Base-by-base conservation (phyloP, 2,888 invertebrate genomes). In the Sphaerophoria taeniata region DNA sequence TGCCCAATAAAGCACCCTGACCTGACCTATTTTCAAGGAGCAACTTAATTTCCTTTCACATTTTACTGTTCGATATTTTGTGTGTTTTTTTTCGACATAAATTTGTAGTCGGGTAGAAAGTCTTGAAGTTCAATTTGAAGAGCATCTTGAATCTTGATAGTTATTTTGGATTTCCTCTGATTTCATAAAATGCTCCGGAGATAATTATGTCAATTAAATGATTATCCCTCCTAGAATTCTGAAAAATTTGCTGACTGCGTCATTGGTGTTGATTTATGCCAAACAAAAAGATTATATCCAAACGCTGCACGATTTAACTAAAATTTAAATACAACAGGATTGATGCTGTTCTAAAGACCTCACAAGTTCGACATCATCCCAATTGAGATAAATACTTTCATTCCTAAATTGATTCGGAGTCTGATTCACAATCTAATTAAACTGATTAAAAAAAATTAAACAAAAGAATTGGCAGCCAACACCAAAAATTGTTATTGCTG, bases 131-230 rank as follows among this genome's bases (percentile, higher is more conserved):
- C 56, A 65, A 63, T 2, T 24, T 24, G 4, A 56, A 53, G 56
- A 24, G 60, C 65, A 47, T 55, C 51, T 24, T 2, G 24, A 24
- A 24, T 47, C 24, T 16, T 47, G n/a, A 39, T 36, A 1, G 49
- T 9, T 43, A 16, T 34, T 49, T 39, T 24, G 31, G 31, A 67
- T 47, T 65, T 65, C 36, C 76, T 76, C 72, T 81, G 76, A 76
- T 6, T 43, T 36, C 14, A 12, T 70, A n/a, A 6, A 55, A 51
- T 49, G 55, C n/a, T 45, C 43, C 49, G 39, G 39, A 75, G 80
- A 84, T 84, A 76, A 84, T 84, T 67, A 76, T 80, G 69, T 61
- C 72, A 79, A 80, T 84, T 79, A 84, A 79, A 61, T 84, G 72
- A 84, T 80, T 72, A 84, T 84, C 75, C 75, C 61, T 60, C 14